Base-by-base conservation (phyloP, 2,888 invertebrate species). In the Alentia gelatinosa region DNA sequence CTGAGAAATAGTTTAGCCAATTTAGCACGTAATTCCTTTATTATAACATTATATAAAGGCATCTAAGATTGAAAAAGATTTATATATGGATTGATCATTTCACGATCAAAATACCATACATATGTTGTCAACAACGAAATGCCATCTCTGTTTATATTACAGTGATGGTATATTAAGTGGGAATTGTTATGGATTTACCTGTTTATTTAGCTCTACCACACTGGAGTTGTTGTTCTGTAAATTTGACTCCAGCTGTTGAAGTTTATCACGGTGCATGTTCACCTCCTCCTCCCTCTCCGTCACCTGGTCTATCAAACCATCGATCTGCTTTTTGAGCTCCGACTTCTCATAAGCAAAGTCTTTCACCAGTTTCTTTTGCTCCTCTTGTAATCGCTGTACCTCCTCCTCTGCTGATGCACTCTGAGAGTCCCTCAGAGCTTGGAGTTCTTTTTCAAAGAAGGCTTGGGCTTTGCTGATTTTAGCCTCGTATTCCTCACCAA, bases 371-470 rank as follows among this genome's bases (percentile, higher is more conserved):
- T 94, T 94, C 40, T 95, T 95, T 90, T 94, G 93, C 90, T 95
- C 94, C 79, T 94, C 93, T 40, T 93, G 92, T 23, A 95, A 91
- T n/a, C 83, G 89, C 88, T 91, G 91, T 26, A 94, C 88, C 19
- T 94, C 94, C 35, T 93, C 94, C 37, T 94, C 94, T 39, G 93
- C 90, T 40, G 93, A 92, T 1, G 93, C 50, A 90, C 92, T 93
- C 68, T 94, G 94, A 26, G 93, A 92, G 74, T 94, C 91, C 90
- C 92, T 93, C 37, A 95, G 91, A 12, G 94, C 95, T 89, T 95
- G 94, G 19, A 96, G 92, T 92, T 96, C 96, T 89, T 96, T 95
- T 92, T 96, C 95, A 93, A 95, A 95, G 91, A 95, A 95, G 30
- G 95, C 93, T 91, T 95, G 94, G 37, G 95, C 95, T 93, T 96